Evolutionary conservation across 2,113 vertebrate species (phyloP), one percentile per base, ranked within the genome.

Genomic region (Campylorhamphus procurvoides): DNA sequence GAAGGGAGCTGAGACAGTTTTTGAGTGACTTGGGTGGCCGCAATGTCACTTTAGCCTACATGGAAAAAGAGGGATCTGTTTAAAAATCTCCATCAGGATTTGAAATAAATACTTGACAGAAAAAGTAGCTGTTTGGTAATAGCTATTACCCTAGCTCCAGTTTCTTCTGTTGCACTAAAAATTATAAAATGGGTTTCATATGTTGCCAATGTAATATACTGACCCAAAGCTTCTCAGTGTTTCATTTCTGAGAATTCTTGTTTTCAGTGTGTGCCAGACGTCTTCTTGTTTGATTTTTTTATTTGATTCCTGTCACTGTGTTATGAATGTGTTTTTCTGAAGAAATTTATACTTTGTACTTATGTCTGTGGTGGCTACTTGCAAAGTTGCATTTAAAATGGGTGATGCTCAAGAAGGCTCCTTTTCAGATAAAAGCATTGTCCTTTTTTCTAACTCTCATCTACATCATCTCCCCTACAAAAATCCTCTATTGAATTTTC

Each of bases 91-190:
- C 44, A 58, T 40, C 59, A 74, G 68, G 71, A 60, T 91, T 55
- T 90, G 67, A 89, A 77, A 87, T 59, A 76, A 86, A 84, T 89
- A 97, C 90, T 94, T 95, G 88, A 78, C 79, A 92, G 63, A 59
- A 74, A 82, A 82, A 39, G 44, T 87, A 95, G 84, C 91, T 89
- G 49, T 96, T 96, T 37, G 33, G 47, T 40, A 76, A 90, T 53
- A 94, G 76, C 73, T 89, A 63, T 95, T 86, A 56, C 66, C 50
- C 83, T 87, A 89, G 89, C 73, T 94, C 74, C 72, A 66, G 49
- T 84, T 80, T 92, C 78, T 92, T 96, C 86, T 90, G 87, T 94
- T 96, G 95, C 96, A 95, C 90, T 92, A 92, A 74, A 75, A 78
- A 47, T 16, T 25, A 20, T 7, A 63, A 79, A 84, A 81, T 63